Base-by-base conservation (phyloP, 2,113 vertebrate species). In the Columba janthina region DNA sequence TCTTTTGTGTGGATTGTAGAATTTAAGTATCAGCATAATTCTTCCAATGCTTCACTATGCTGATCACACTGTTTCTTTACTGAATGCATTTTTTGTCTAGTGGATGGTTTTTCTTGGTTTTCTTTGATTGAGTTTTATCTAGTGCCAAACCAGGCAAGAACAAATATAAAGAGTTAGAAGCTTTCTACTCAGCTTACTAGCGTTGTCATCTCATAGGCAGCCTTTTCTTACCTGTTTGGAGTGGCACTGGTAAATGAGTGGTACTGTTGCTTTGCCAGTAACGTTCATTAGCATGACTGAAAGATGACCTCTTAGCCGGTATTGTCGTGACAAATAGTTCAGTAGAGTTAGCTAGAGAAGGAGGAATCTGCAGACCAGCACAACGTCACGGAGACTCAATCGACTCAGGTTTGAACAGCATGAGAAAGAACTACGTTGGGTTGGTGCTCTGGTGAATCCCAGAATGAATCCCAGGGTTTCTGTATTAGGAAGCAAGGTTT, bases 351-450 rank as follows among this genome's bases (percentile, higher is more conserved):
- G 11, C 18, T 79, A n/a, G 48, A 73, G 38, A 69, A 57, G 32
- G 56, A 84, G 31, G 48, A 64, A 28, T 85, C 25, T 88, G 53
- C 50, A 69, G 50, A n/a, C 32, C 29, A 72, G 57, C 53, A 36
- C 28, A 44, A 15, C 60, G 44, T 83, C 34, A 2, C 10, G 22
- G 26, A 9, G 21, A 1, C 34, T 89, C 5, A 29, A 0, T 8
- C 77, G 50, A 36, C 46, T 72, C 31, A 12, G 9, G 7, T 24
- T 57, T 85, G 50, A 85, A 66, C 4, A 34, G 18, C 4, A 0
- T 67, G 19, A 67, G 71, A 42, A 44, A 8, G 12, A 75, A 3
- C 17, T 69, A 4, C 17, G 5, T 16, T 62, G 40, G 3, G 5
- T 20, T 78, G 44, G 4, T 87, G 31, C 5, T 90, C 5, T 40